phyloP scores from a whole-genome alignment of 2,113 vertebrate genomes.

The Poecilia latipinna region DNA sequence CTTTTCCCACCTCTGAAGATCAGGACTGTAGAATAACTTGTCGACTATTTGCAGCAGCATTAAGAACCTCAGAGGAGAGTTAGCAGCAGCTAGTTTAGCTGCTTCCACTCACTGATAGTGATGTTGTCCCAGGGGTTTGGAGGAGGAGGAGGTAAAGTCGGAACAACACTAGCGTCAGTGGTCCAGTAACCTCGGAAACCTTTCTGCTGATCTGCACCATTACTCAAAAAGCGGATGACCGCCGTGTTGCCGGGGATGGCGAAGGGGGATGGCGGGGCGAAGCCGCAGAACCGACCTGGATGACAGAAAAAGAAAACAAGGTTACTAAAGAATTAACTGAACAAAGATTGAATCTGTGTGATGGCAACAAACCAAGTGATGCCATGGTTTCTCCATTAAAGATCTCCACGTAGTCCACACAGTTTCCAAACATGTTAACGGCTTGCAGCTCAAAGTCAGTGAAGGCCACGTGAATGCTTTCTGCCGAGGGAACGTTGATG shows the following conservation, averaged over 20 bases:
- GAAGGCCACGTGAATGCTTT: slow-evolving; percentile 68
- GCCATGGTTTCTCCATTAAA: slow-evolving; percentile 62
- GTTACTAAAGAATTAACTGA: background rate
- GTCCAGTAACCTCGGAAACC: slow-evolving; percentile 83
- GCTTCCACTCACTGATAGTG: slow-evolving; percentile 64
- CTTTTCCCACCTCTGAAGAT: too few relatives aligned
- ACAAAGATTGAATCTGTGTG: background rate
- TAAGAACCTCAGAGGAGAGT: background rate
- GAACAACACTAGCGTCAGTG: slow-evolving; percentile 60
- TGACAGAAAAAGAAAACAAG: background rate
- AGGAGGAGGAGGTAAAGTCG: slow-evolving; percentile 61
- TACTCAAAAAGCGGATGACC: slow-evolving; percentile 78
- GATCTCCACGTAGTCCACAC: slow-evolving; percentile 79
- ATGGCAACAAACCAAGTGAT: slow-evolving; percentile 55
- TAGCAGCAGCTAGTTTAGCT: too few relatives aligned
- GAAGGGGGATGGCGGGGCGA: slow-evolving; percentile 45
- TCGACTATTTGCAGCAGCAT: background rate
- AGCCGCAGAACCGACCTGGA: slow-evolving; percentile 77
- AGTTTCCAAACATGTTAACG: slow-evolving; percentile 61
- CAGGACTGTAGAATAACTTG: too few relatives aligned
- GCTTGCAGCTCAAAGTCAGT: slow-evolving; percentile 78
- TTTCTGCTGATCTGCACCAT: slow-evolving; percentile 57
- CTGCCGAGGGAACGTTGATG: slow-evolving; percentile 58
- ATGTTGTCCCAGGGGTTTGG: slow-evolving; percentile 74
- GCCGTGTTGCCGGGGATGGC: slow-evolving; percentile 49